phyloP scores from a whole-genome alignment of 2,888 invertebrate species.

The Cremastinae sp. region DNA sequence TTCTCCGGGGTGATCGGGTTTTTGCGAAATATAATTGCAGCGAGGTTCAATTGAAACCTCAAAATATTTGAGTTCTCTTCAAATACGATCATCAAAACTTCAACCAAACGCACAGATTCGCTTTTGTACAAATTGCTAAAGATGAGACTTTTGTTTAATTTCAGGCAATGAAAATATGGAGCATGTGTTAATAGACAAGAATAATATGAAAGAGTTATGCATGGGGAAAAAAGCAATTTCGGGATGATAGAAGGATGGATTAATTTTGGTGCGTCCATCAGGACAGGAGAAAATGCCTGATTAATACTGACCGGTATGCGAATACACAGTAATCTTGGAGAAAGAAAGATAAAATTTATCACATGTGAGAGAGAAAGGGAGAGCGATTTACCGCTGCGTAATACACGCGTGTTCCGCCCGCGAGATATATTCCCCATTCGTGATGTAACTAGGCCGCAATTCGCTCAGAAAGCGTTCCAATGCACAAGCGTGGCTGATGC shows the following conservation, averaged over 20 bases:
- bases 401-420: constrained; percentile 45
- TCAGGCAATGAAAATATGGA: neutral
- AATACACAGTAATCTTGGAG: constrained; percentile 13
- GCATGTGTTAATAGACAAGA: neutral
- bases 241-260: neutral
- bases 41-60: too few species aligned
- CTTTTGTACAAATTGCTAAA: too few species aligned
- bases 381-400: constrained; percentile 52
- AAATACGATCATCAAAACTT: too few species aligned
- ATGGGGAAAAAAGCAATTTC: constrained; percentile 7
- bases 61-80: too few species aligned
- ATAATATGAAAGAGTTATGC: neutral
- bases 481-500: constrained; percentile 18
- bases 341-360: constrained; percentile 10
- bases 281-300: constrained; percentile 40
- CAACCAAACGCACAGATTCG: too few species aligned
- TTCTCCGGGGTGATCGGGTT: constrained; percentile 3
- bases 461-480: constrained; percentile 14
- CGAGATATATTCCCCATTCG: constrained; percentile 37
- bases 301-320: constrained; percentile 47
- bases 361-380: neutral
- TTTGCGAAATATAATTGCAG: neutral
- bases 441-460: constrained; percentile 44
- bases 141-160: too few species aligned
- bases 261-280: constrained; percentile 25